Base-by-base conservation (phyloP, 2,888 invertebrate genomes). In the Ennomos erosarius region DNA sequence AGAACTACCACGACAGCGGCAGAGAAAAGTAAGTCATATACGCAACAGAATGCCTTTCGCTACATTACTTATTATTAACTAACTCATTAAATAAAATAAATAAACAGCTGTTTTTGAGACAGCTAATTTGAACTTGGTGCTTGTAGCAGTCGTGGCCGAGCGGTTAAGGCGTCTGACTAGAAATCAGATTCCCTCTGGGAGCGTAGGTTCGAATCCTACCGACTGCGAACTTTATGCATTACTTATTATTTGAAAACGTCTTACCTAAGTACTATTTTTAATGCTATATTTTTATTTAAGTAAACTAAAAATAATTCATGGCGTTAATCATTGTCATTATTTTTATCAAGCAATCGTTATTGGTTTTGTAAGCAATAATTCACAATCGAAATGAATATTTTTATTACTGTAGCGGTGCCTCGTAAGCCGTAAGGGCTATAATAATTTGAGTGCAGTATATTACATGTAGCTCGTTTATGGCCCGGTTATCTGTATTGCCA, bases 141-240 rank as follows among this genome's bases (percentile, higher is more conserved):
- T 95, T 1, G 12, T 10, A 87, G 95, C 95, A 95, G 95, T 94
- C 95, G 95, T 96, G 95, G 96, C 95, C 95, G 96, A 96, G 96
- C 95, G 96, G 96, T 96, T 96, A 96, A 96, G 95, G 96, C 96
- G 96, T 95, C 95, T 96, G 96, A 96, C 96, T 96, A 95, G 96
- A 96, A 96, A 95, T 95, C 95, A 95, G 95, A 95, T 96, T 96
- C 96, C 96, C 96, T 96, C 95, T 96, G 95, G 96, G 96, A 96
- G 96, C 96, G 95, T 95, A 96, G 96, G 96, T 96, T 96, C 96
- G 96, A 96, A 95, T 96, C 96, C 96, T 96, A 95, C 96, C 95
- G 95, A 94, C 96, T 95, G 96, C 96, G 96, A 75, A 76, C 57
- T 43, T 69, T 54, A 46, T 54, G 45, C 10, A 1, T 96, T 96